phyloP scores from a whole-genome alignment of 2,797 vertebrate species.

The Cichlasoma orientale region DNA sequence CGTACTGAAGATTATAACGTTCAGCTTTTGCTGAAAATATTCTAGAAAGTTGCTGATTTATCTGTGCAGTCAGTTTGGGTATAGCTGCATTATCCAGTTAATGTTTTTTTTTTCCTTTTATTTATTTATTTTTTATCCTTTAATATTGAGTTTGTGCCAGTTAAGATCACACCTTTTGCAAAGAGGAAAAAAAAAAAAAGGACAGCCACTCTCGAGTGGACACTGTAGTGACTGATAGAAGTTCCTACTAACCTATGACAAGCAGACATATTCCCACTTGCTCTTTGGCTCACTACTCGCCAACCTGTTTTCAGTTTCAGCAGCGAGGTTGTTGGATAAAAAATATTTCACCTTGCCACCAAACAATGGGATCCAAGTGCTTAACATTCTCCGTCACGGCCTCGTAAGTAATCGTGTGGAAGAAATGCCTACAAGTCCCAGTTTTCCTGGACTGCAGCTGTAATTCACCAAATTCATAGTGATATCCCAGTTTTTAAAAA shows the following conservation, averaged over 20 bases:
- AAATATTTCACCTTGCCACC: no score
- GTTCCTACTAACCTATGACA: neutral
- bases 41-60: neutral
- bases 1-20: neutral
- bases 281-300: neutral
- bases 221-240: neutral
- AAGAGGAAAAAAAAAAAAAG: neutral
- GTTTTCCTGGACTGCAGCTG: conserved; percentile 14
- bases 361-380: no score
- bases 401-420: neutral
- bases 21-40: neutral
- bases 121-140: neutral
- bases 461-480: conserved; percentile 42
- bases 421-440: neutral
- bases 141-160: neutral
- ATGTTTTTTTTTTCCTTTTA: neutral
- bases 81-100: neutral
- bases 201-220: neutral
- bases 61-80: neutral
- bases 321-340: no score
- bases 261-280: neutral
- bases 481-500: conserved; percentile 43
- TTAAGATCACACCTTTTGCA: neutral
- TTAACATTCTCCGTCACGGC: neutral
- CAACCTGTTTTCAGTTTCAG: neutral